A percentile compares a stretch with the other conserved stretches of the same genome.
phyloP scores from a whole-genome alignment of 2,797 vertebrate genomes.

The Ispidina picta region DNA sequence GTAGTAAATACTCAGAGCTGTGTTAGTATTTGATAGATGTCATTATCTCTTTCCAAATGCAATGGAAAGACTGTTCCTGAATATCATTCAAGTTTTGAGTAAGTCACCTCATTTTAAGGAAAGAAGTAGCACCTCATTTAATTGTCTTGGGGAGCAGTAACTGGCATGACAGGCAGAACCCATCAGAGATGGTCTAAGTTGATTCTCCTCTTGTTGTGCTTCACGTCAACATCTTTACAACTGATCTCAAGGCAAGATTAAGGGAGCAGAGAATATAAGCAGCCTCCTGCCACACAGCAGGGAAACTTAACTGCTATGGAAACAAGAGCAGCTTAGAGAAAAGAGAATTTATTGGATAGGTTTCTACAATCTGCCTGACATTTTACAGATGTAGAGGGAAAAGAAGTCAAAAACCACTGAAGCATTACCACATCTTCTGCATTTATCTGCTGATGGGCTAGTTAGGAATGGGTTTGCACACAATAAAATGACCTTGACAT shows the following conservation, averaged over 20 bases:
- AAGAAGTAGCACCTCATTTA: not conserved
- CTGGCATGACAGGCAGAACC: not conserved
- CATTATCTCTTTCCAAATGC: not conserved
- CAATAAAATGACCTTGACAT: not conserved
- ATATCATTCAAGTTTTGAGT: not conserved
- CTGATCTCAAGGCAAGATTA: not conserved
- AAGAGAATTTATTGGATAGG: not conserved
- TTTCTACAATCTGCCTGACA: constrained; percentile 29
- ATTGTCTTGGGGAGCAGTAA: not conserved
- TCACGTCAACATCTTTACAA: not conserved
- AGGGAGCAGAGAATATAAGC: not conserved
- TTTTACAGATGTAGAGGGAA: constrained; percentile 13
- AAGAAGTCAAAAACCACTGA: constrained; percentile 4
- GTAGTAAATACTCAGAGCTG: not conserved
- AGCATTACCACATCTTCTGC: not conserved
- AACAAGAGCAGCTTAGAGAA: not conserved
- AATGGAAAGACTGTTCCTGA: not conserved
- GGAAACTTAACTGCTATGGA: constrained; percentile 32
- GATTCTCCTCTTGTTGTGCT: not conserved
- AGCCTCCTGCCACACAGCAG: constrained; percentile 12
- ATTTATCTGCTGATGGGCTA: not conserved
- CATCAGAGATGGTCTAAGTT: not conserved
- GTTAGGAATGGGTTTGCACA: not conserved
- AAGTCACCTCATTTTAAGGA: not conserved
- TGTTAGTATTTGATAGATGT: not conserved